phyloP scores from a whole-genome alignment of 2,113 vertebrate genomes.

The Brienomyrus brachyistius region DNA sequence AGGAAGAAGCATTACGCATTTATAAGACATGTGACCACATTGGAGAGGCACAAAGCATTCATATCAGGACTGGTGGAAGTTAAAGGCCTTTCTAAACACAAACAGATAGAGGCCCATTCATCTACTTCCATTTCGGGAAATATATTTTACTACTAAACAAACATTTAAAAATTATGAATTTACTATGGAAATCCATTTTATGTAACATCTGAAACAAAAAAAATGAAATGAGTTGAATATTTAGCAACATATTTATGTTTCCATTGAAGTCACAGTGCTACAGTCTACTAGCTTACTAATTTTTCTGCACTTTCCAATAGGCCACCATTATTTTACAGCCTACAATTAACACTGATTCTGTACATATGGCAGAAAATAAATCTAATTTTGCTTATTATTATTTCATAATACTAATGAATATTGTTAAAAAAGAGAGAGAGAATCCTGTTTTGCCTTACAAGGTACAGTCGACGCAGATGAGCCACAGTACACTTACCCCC shows the following conservation, averaged over 20 bases:
- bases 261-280: background rate
- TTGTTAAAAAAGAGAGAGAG: no score
- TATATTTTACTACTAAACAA: background rate
- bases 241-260: background rate
- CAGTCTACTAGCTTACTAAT: background rate
- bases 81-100: background rate
- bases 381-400: no score
- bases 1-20: background rate
- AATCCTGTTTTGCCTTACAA: background rate
- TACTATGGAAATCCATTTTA: background rate
- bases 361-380: no score
- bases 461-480: background rate
- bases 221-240: background rate
- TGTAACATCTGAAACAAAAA: background rate
- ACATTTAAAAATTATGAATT: background rate
- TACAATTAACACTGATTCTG: no score
- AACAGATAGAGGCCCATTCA: background rate
- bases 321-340: background rate
- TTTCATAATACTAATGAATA: no score
- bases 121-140: background rate
- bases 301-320: background rate
- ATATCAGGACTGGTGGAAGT: background rate
- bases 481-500: constrained; percentile 15
- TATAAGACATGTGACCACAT: background rate
- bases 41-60: background rate